Percentiles rank a stretch among this genome's conserved stretches.
Conservation (phyloP, 2,797 vertebrate genomes). For the Mastacembelus armatus region DNA sequence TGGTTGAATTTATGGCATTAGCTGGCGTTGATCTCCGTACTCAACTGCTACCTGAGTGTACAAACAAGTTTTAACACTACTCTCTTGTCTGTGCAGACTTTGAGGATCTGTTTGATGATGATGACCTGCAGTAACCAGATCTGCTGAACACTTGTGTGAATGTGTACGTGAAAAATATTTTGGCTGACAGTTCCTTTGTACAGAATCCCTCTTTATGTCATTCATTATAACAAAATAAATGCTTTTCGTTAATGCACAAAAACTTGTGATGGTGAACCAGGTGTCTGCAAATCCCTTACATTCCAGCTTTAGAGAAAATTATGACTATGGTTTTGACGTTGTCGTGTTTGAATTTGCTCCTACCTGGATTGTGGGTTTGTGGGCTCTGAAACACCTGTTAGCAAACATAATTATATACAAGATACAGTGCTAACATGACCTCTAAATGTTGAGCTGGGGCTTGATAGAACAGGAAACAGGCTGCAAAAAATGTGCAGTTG, state of each 20-base stretch:
- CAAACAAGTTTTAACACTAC: not conserved
- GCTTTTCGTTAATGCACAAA: slow-evolving; percentile 44
- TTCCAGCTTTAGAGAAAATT: slow-evolving; percentile 80
- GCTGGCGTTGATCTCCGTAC: no score
- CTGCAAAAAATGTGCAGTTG: slow-evolving; percentile 49
- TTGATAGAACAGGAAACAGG: slow-evolving; percentile 49
- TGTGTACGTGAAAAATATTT: slow-evolving; percentile 41
- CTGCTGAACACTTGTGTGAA: not conserved
- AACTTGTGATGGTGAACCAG: slow-evolving; percentile 68
- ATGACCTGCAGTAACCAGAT: slow-evolving; percentile 82
- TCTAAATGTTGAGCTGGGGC: slow-evolving; percentile 35
- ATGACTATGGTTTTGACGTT: slow-evolving; percentile 77
- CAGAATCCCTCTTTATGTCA: slow-evolving; percentile 26
- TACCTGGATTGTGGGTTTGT: slow-evolving; percentile 81
- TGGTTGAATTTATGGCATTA: no score
- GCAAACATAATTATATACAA: slow-evolving; percentile 79
- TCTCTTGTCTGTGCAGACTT: slow-evolving; percentile 73
- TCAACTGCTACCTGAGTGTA: no score
- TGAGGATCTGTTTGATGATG: slow-evolving; percentile 85
- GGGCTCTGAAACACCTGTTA: slow-evolving; percentile 81
- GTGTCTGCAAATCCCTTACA: slow-evolving; percentile 77
- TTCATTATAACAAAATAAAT: slow-evolving; percentile 73
- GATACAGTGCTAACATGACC: slow-evolving; percentile 63
- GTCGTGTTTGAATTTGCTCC: slow-evolving; percentile 80
- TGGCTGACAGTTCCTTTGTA: slow-evolving; percentile 33